phyloP scores from a whole-genome alignment of 2,888 invertebrate species.

The Spodoptera littoralis region DNA sequence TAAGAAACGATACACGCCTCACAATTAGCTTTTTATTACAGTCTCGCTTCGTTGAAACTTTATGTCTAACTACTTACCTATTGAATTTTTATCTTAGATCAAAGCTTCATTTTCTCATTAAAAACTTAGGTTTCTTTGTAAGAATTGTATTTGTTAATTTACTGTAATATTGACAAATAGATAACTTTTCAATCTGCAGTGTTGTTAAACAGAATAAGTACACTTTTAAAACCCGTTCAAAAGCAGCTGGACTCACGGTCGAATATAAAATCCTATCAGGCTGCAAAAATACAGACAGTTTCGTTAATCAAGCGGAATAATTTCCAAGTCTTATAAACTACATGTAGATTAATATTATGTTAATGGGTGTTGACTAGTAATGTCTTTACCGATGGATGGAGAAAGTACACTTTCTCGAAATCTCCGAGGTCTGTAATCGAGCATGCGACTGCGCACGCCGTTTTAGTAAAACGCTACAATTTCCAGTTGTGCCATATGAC shows the following conservation, averaged over 20 bases:
- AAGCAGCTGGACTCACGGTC: slow-evolving; percentile 40
- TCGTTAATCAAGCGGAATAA: slow-evolving; percentile 28
- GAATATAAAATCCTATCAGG: slow-evolving; percentile 26
- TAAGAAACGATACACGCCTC: slow-evolving; percentile 29
- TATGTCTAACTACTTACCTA: slow-evolving; percentile 2
- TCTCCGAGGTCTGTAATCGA: slow-evolving; percentile 67
- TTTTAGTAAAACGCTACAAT: slow-evolving; percentile 46
- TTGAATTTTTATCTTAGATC: slow-evolving; percentile 13
- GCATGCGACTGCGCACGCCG: slow-evolving; percentile 49
- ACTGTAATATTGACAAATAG: too few relatives aligned
- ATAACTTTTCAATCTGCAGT: slow-evolving; percentile 2
- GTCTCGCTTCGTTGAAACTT: slow-evolving; percentile 18
- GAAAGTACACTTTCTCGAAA: slow-evolving; percentile 83
- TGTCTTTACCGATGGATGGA: slow-evolving; percentile 62
- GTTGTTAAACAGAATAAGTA: slow-evolving; percentile 3
- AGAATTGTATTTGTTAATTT: too few relatives aligned
- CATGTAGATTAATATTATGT: slow-evolving; percentile 47
- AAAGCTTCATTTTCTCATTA: too few relatives aligned
- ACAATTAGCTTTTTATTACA: slow-evolving; percentile 35
- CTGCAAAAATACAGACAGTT: slow-evolving; percentile 8
- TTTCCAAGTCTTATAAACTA: slow-evolving; percentile 25
- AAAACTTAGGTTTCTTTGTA: too few relatives aligned
- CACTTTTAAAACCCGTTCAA: slow-evolving; percentile 36
- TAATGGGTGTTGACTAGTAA: slow-evolving; percentile 45
- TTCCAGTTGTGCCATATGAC: slow-evolving; percentile 21